phyloP scores from a whole-genome alignment of 2,888 invertebrate genomes.

The Chloromyia formosa region DNA sequence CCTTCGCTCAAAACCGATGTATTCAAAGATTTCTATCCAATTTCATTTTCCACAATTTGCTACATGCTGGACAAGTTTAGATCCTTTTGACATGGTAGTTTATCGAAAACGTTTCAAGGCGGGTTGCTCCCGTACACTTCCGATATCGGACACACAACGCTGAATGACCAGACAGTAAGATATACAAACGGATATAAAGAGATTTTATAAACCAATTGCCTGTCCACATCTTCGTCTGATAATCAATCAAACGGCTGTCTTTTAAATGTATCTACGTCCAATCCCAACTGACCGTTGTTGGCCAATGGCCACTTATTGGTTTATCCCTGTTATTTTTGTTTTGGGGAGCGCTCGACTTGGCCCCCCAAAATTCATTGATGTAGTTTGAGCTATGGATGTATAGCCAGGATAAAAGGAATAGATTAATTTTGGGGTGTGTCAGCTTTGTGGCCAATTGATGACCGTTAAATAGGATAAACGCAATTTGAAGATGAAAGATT shows the following conservation, averaged over 20 bases:
- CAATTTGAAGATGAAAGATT: background rate
- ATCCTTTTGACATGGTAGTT: slow-evolving; percentile 16
- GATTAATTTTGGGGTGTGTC: slow-evolving; percentile 27
- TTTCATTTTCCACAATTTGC: background rate
- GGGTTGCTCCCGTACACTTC: background rate
- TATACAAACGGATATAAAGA: slow-evolving; percentile 53
- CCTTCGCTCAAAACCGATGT: no score
- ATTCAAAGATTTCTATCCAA: background rate
- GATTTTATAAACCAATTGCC: slow-evolving; percentile 61
- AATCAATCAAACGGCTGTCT: slow-evolving; percentile 62
- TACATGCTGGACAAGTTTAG: background rate
- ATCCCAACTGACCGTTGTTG: slow-evolving; percentile 11
- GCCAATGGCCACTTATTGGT: slow-evolving; percentile 16
- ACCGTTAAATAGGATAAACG: background rate
- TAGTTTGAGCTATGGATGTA: background rate
- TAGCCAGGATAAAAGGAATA: background rate
- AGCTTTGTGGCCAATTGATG: slow-evolving; percentile 2
- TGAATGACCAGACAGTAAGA: background rate
- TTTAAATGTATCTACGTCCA: slow-evolving; percentile 10
- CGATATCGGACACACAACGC: background rate
- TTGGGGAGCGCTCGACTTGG: background rate
- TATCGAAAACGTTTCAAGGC: slow-evolving; percentile 23
- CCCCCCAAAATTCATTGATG: background rate
- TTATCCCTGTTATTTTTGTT: background rate
- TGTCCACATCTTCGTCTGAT: slow-evolving; percentile 63